Conservation (phyloP, 2,888 invertebrate genomes). For the Drosophila cyrtoloma region DNA sequence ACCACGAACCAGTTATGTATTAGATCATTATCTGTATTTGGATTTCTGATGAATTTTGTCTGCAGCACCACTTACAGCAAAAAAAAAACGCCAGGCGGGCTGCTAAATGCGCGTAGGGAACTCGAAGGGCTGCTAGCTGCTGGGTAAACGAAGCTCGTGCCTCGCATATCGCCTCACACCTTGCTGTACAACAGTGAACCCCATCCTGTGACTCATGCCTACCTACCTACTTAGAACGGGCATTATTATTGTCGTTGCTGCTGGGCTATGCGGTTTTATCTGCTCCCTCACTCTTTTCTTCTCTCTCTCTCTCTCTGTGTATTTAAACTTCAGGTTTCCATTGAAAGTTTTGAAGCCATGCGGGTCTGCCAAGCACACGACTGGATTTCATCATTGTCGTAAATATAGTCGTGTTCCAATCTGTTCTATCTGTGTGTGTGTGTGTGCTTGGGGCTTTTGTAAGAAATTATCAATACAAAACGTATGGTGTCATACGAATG, state of each 20-base stretch:
- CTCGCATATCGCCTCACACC: constrained; percentile 26
- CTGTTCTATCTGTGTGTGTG: neutral
- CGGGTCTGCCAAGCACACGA: constrained; percentile 38
- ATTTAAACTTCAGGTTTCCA: constrained; percentile 56
- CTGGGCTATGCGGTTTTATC: constrained; percentile 45
- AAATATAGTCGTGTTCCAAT: constrained; percentile 36
- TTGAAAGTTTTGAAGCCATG: constrained; percentile 57
- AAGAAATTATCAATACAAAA: constrained; percentile 42
- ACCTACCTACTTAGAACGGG: constrained; percentile 17
- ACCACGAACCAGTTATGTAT: constrained; percentile 80
- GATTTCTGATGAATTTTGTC: constrained; percentile 81
- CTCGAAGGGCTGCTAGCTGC: neutral
- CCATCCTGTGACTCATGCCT: constrained; percentile 58
- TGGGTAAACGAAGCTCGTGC: constrained; percentile 13
- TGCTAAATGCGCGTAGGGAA: constrained; percentile 45
- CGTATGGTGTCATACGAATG: constrained; percentile 46
- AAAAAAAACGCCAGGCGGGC: constrained; percentile 42
- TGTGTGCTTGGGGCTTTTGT: neutral
- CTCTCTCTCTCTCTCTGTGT: constrained; percentile 8
- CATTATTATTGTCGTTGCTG: neutral
- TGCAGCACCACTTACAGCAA: constrained; percentile 46
- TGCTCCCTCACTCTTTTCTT: constrained; percentile 4
- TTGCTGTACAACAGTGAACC: constrained; percentile 5
- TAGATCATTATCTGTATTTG: constrained; percentile 81
- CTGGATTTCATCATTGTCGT: constrained; percentile 67